Conservation (phyloP, 2,113 vertebrate species). For the Planiliza haematocheilus region DNA sequence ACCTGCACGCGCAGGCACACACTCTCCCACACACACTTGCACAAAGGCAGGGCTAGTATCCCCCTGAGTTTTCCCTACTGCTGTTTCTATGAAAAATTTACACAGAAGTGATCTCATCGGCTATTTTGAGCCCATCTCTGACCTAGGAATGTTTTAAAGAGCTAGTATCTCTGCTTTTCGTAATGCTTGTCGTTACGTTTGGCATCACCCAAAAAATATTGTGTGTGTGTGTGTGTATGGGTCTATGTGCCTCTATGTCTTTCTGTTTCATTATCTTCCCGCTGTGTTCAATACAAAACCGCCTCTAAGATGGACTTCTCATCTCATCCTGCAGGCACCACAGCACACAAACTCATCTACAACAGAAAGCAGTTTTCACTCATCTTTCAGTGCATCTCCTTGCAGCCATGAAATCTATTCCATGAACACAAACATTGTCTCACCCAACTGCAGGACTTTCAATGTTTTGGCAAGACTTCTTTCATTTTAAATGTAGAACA, state of each 20-base stretch:
- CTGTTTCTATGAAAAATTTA: constrained; percentile 85
- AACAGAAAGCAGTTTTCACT: constrained; percentile 54
- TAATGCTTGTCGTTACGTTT: constrained; percentile 38
- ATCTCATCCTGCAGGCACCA: constrained; percentile 22
- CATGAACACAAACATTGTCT: constrained; percentile 22
- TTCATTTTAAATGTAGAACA: constrained; percentile 38
- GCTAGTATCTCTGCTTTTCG: constrained; percentile 58
- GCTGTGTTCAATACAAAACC: constrained; percentile 42
- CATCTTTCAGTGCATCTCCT: constrained; percentile 28
- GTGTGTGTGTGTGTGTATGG: neutral
- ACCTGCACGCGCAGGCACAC: constrained; percentile 14
- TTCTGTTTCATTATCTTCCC: constrained; percentile 30
- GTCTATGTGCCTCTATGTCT: neutral
- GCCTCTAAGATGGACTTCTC: constrained; percentile 30
- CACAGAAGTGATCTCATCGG: constrained; percentile 84
- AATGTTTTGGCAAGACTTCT: constrained; percentile 28
- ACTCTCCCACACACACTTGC: constrained; percentile 15
- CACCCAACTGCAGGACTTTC: constrained; percentile 9
- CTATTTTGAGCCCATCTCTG: constrained; percentile 83
- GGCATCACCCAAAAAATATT: constrained; percentile 6
- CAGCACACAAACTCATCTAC: constrained; percentile 32
- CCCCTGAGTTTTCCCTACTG: constrained; percentile 79
- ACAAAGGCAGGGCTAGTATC: constrained; percentile 69
- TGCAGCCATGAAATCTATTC: constrained; percentile 33
- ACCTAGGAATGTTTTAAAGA: constrained; percentile 82